These are phyloP conservation scores for Hesperia comma DNA, from an alignment of 2,888 invertebrate species.

Conservation along the genomic window DNA sequence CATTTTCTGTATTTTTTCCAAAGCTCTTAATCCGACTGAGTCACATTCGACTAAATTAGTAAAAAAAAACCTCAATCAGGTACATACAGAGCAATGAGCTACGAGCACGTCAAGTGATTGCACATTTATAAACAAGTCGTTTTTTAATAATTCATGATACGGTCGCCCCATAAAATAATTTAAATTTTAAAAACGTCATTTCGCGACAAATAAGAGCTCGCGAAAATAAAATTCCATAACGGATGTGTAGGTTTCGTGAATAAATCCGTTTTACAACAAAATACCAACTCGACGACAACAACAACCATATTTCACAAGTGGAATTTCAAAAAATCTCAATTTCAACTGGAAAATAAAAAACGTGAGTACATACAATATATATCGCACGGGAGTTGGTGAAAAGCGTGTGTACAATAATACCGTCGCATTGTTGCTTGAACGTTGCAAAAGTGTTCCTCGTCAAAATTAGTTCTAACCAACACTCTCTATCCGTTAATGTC, in stretches of 20 bases:
- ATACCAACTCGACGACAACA: slow-evolving; percentile 32
- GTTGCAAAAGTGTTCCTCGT: too few species aligned
- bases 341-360: slow-evolving; percentile 43
- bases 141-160: slow-evolving; percentile 11
- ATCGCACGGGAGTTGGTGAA: background rate
- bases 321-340: slow-evolving; percentile 43
- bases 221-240: slow-evolving; percentile 17
- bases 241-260: slow-evolving; percentile 21
- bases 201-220: slow-evolving; percentile 17
- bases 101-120: background rate
- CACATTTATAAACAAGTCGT: slow-evolving; percentile 2
- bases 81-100: too few species aligned
- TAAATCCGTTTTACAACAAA: slow-evolving; percentile 35
- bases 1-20: too few species aligned
- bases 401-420: background rate
- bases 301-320: slow-evolving; percentile 33
- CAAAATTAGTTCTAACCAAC: too few species aligned
- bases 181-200: slow-evolving; percentile 10
- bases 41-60: too few species aligned
- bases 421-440: background rate
- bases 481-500: too few species aligned
- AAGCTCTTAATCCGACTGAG: too few species aligned
- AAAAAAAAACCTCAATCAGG: too few species aligned
- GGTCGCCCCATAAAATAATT: background rate
- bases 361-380: slow-evolving; percentile 7